Evolutionary conservation across 92 coral and sea anemone species (phyloP).

Genomic region (Epizoanthus scotinus): DNA sequence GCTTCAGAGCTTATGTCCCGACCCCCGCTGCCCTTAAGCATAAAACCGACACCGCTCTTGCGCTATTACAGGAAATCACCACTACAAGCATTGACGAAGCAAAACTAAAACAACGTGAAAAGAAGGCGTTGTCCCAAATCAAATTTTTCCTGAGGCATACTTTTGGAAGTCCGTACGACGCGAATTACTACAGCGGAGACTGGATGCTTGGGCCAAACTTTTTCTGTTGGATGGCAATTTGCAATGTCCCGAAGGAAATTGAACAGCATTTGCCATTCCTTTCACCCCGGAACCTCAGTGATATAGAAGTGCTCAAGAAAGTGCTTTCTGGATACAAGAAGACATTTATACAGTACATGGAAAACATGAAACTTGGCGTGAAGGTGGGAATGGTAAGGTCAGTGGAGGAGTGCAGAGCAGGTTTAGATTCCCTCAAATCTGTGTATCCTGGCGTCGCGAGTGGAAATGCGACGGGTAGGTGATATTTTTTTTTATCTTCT

Average conservation of each 20-base stretch:
- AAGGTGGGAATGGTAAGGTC: constrained; percentile 92
- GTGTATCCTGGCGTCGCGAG: constrained; percentile 23
- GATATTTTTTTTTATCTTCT: neutral
- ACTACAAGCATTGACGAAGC: constrained; percentile 48
- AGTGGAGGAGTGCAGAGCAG: constrained; percentile 76
- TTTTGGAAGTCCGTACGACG: constrained; percentile 77
- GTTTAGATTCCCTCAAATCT: constrained; percentile 70
- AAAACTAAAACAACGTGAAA: constrained; percentile 68
- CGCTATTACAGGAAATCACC: constrained; percentile 60
- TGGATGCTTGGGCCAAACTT: constrained; percentile 94
- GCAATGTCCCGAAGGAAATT: constrained; percentile 54
- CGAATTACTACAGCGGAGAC: constrained; percentile 70
- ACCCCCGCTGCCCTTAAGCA: constrained; percentile 68
- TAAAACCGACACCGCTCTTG: constrained; percentile 68
- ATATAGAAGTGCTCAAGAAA: constrained; percentile 50
- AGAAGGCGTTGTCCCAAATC: constrained; percentile 77
- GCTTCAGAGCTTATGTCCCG: constrained; percentile 64
- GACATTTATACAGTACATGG: constrained; percentile 60
- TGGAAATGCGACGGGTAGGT: constrained; percentile 24
- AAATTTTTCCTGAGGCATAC: constrained; percentile 69
- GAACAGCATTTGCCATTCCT: constrained; percentile 42
- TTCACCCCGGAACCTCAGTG: constrained; percentile 54
- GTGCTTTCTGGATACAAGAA: constrained; percentile 56
- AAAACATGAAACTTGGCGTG: constrained; percentile 79
- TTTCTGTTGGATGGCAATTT: constrained; percentile 82